Evolutionary conservation across 92 coral and sea anemone species (phyloP).

Genomic region (Galaxea fascicularis): DNA sequence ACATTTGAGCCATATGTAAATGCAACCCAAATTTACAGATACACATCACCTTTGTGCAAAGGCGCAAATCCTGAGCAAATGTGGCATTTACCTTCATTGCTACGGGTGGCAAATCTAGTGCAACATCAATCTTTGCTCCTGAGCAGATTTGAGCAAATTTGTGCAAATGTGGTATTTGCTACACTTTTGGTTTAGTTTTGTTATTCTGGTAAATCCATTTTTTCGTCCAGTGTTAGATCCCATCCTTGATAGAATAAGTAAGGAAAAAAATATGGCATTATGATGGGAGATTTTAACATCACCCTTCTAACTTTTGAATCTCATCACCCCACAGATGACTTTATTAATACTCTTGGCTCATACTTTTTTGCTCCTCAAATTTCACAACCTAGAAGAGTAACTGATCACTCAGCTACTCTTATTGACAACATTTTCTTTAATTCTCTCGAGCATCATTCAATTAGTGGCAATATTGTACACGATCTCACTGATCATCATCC

Average conservation of each 20-base stretch:
- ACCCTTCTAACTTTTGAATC: constrained; percentile 53
- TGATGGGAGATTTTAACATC: constrained; percentile 64
- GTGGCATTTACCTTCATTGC: constrained; percentile 21
- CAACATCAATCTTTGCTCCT: too few relatives aligned
- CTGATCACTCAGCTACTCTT: constrained; percentile 66
- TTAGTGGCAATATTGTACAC: constrained; percentile 61
- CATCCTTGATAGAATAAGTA: constrained; percentile 24
- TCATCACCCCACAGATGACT: constrained; percentile 61
- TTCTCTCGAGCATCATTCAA: constrained; percentile 54
- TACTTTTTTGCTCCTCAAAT: constrained; percentile 65
- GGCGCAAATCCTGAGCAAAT: too few relatives aligned
- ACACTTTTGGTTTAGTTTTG: too few relatives aligned
- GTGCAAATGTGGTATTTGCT: too few relatives aligned
- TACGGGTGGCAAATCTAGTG: too few relatives aligned
- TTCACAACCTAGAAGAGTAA: constrained; percentile 58
- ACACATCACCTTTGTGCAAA: too few relatives aligned
- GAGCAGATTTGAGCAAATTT: too few relatives aligned
- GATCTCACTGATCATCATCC: constrained; percentile 68
- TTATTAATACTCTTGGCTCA: constrained; percentile 48
- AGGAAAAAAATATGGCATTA: constrained; percentile 54
- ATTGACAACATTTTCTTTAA: constrained; percentile 74
- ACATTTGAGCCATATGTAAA: too few relatives aligned
- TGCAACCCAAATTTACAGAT: too few relatives aligned
- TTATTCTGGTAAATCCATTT: too few relatives aligned
- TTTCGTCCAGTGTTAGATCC: too few relatives aligned